Conservation (phyloP, 2,888 invertebrate genomes). For the Melinaea menophilus region DNA sequence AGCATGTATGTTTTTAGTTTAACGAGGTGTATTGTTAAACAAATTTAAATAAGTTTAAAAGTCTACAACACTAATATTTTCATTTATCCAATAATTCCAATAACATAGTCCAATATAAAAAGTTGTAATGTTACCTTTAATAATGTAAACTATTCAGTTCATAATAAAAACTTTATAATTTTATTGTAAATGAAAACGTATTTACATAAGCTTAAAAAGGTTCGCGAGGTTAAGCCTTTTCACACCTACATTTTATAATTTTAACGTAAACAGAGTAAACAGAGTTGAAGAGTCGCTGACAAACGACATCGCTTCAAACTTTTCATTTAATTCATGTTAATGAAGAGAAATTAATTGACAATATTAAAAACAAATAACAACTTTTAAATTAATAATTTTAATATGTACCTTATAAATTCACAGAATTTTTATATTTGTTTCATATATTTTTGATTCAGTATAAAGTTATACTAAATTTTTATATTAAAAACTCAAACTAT, state of each 20-base stretch:
- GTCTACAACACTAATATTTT: too few species aligned
- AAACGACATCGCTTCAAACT: constrained; percentile 17
- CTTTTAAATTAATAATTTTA: not conserved
- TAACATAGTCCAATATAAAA: too few species aligned
- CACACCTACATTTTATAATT: constrained; percentile 20
- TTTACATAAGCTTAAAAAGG: not conserved
- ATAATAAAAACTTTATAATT: too few species aligned
- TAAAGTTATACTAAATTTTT: too few species aligned
- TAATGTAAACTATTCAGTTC: too few species aligned
- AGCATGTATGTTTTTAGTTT: too few species aligned
- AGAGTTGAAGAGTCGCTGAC: constrained; percentile 10
- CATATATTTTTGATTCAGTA: too few species aligned
- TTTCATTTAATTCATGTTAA: constrained; percentile 15
- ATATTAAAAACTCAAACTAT: too few species aligned
- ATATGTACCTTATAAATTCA: not conserved
- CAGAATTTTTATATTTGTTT: not conserved
- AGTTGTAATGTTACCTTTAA: too few species aligned
- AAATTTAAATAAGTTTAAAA: too few species aligned
- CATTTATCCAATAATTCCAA: too few species aligned
- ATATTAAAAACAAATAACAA: not conserved
- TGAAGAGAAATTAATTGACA: constrained; percentile 10
- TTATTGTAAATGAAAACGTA: not conserved
- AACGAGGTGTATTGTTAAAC: too few species aligned
- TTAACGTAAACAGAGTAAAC: constrained; percentile 24
- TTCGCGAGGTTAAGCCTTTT: constrained; percentile 10